Evolutionary conservation across 2,888 invertebrate species (phyloP).

Genomic region (Drosophila siamana): DNA sequence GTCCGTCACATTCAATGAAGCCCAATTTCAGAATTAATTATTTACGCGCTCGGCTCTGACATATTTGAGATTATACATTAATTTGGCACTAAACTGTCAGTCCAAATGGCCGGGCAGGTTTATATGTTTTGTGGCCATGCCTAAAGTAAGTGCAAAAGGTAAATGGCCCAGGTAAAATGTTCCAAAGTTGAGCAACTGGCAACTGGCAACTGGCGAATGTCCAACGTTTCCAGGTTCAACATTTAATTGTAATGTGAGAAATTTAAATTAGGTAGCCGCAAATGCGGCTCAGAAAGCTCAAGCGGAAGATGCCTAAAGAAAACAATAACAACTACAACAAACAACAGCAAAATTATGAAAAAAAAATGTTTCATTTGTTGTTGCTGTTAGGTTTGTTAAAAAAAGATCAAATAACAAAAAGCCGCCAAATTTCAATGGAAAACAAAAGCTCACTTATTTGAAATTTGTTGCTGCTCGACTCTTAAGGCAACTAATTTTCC

Average conservation of each 20-base stretch:
- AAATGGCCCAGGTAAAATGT: constrained; percentile 52
- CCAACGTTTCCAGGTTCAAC: constrained; percentile 20
- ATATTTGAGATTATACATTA: constrained; percentile 72
- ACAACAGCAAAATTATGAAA: constrained; percentile 57
- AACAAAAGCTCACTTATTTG: constrained; percentile 79
- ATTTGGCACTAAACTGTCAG: constrained; percentile 74
- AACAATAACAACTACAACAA: constrained; percentile 27
- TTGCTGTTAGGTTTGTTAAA: constrained; percentile 57
- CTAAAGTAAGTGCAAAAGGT: constrained; percentile 32
- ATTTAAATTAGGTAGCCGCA: constrained; percentile 78
- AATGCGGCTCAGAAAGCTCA: constrained; percentile 61
- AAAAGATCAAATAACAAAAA: constrained; percentile 79
- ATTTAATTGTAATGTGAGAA: constrained; percentile 81
- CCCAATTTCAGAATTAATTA: constrained; percentile 68
- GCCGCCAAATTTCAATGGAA: constrained; percentile 81
- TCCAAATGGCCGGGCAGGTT: constrained; percentile 25
- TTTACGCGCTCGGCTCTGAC: constrained; percentile 46
- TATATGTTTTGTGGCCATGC: not conserved
- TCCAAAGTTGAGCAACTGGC: constrained; percentile 45
- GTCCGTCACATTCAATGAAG: constrained; percentile 60
- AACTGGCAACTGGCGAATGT: constrained; percentile 40
- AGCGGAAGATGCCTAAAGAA: constrained; percentile 69
- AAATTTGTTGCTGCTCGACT: constrained; percentile 53
- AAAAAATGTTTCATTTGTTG: constrained; percentile 60
- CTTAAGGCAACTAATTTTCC: constrained; percentile 70